Evolutionary conservation across 2,888 invertebrate species (phyloP).

Genomic region (Endomychus coccineus): DNA sequence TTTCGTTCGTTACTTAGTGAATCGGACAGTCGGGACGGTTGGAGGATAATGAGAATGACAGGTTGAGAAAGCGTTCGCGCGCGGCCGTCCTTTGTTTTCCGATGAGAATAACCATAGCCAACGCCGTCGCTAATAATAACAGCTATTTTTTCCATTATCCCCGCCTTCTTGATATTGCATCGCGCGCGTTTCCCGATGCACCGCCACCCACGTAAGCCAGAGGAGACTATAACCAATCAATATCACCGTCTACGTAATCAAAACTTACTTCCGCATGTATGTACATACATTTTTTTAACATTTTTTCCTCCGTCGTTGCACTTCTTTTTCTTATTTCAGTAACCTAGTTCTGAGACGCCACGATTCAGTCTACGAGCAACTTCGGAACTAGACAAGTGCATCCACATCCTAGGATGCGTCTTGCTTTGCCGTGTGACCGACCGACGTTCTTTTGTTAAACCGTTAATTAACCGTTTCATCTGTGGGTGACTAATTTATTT

Average conservation of each 20-base stretch:
- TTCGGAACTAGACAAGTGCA: conserved; percentile 15
- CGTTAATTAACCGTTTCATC: conserved; percentile 28
- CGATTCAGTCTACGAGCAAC: conserved; percentile 38
- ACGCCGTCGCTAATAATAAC: conserved; percentile 13
- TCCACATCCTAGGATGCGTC: conserved; percentile 18
- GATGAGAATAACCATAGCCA: conserved; percentile 8
- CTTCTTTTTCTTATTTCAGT: conserved; percentile 43
- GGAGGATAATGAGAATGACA: no score
- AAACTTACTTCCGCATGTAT: conserved; percentile 46
- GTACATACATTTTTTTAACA: conserved; percentile 41
- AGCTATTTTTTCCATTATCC: conserved; percentile 15
- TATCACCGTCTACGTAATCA: conserved; percentile 41
- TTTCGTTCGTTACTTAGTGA: no score
- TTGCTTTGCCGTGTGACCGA: conserved; percentile 17
- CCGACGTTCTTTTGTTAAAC: conserved; percentile 24
- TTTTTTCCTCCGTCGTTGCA: conserved; percentile 21
- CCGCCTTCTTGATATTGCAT: conserved; percentile 16
- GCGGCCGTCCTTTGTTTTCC: no score
- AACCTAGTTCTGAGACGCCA: conserved; percentile 43
- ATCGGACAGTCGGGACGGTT: no score
- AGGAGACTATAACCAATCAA: conserved; percentile 45
- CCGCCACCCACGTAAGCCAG: conserved; percentile 26
- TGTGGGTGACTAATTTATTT: no score
- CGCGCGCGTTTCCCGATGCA: conserved; percentile 23
- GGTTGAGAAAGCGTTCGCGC: no score